Evolutionary conservation across 2,888 invertebrate genomes (phyloP), one percentile per base, ranked within the genome.

Genomic region (Tetropium fuscum): DNA sequence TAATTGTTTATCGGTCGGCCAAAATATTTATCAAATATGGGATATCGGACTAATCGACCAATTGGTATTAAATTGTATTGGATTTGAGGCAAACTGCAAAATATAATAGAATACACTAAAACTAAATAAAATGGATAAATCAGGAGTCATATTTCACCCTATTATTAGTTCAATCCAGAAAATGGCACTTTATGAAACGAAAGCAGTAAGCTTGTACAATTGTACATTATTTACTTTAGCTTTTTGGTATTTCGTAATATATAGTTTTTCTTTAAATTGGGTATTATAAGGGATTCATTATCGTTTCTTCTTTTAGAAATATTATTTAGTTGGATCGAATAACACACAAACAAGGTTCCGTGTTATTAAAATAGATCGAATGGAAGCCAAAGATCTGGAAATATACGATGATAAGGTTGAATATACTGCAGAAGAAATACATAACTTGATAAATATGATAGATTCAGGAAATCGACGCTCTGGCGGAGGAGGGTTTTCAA

Each of bases 321-420:
- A 94, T 80, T 98, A 94, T 82, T 84, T 99, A 41, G 94, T 99
- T 76, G 99, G 98, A 3, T 96, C 96, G 8, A 98, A 98, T 78
- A 95, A 95, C 75, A 92, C 93, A 0, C 90, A 96, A 78, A 94
- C 93, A 0, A 87, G 93, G 53, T 98, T 97, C 78, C 86, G 97
- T 60, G 91, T 98, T 0, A 85, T 99, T 10, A 96, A 95, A 83
- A 96, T 99, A 69, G 97, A 98, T 80, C 86, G 98, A 55, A 93
- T 92, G 60, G 94, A 95, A 74, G 88, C 92, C 0, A 88, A 87
- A 74, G 91, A 94, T 34, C 81, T 97, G 36, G 84, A 88, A 60
- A 86, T 97, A 7, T 88, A 92, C 47, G 97, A 98, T 83, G 97
- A 97, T 80, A 92, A 95, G 82, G 90, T 93, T 43, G 95, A 95